Conservation (phyloP, 2,113 vertebrate genomes). For the Phalacrocorax pelagicus region DNA sequence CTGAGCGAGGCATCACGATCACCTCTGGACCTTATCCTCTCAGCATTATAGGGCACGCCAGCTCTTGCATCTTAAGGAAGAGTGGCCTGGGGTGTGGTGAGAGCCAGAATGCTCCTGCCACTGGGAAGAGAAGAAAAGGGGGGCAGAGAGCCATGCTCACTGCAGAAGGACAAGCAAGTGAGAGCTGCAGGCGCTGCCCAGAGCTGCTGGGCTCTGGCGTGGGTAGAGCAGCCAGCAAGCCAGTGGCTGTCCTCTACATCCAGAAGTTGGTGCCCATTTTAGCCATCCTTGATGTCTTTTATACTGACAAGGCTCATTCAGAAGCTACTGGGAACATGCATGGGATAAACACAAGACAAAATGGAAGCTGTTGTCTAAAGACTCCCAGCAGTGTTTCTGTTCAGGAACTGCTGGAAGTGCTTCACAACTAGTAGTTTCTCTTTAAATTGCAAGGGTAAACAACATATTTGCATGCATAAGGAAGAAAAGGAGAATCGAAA, state of each 20-base stretch:
- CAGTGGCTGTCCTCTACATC: neutral
- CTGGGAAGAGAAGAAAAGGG: neutral
- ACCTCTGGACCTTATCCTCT: neutral
- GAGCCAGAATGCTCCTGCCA: neutral
- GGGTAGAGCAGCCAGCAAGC: neutral
- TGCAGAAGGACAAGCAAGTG: neutral
- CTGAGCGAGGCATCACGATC: fast-evolving
- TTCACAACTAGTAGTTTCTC: neutral
- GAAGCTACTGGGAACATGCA: neutral
- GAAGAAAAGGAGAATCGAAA: neutral
- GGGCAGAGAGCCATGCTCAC: neutral
- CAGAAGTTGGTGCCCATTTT: neutral
- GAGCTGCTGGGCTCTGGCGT: neutral
- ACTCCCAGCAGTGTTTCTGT: neutral
- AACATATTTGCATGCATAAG: neutral
- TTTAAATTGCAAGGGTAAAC: neutral
- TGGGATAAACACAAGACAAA: neutral
- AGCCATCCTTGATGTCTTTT: neutral
- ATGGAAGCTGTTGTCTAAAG: neutral
- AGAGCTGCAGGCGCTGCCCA: neutral
- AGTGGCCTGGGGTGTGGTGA: neutral
- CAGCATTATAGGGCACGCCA: neutral
- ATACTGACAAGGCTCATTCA: neutral
- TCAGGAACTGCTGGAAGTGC: neutral
- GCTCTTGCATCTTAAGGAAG: neutral